Conservation (phyloP, 2,113 vertebrate species). For the Mirounga angustirostris region DNA sequence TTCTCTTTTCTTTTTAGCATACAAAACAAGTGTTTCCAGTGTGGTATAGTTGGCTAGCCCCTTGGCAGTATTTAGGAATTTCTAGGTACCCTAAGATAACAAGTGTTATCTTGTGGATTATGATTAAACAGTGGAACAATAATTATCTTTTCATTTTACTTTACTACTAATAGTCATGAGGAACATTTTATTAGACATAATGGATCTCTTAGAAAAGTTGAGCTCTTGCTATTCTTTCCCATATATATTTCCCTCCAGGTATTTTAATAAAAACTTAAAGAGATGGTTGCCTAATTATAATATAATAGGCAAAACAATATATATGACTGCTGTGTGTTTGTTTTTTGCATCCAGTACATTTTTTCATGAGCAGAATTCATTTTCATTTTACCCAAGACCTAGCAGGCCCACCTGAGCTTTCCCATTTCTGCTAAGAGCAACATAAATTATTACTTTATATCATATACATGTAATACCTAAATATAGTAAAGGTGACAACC, state of each 20-base stretch:
- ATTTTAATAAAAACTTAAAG: constrained; percentile 16
- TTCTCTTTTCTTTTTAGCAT: not conserved
- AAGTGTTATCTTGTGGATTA: not conserved
- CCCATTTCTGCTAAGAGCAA: not conserved
- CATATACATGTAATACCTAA: not conserved
- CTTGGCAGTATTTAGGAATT: constrained; percentile 3
- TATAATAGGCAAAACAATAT: not conserved
- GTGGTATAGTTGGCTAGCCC: not conserved
- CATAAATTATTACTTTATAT: not conserved
- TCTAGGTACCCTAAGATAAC: not conserved
- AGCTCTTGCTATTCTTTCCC: not conserved
- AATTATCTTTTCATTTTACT: not conserved
- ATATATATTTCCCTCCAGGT: not conserved
- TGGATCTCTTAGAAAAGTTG: not conserved
- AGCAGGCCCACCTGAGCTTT: not conserved
- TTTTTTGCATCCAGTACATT: not conserved
- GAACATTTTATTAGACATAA: not conserved
- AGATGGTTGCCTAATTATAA: not conserved
- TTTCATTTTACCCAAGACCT: not conserved
- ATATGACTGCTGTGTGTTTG: not conserved
- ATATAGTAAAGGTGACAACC: not conserved
- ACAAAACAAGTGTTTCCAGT: not conserved
- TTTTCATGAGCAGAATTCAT: not conserved
- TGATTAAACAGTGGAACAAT: not conserved
- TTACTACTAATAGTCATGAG: not conserved